Conservation (phyloP, 1,140 invertebrate species). For the Brachionus paranguensis region DNA sequence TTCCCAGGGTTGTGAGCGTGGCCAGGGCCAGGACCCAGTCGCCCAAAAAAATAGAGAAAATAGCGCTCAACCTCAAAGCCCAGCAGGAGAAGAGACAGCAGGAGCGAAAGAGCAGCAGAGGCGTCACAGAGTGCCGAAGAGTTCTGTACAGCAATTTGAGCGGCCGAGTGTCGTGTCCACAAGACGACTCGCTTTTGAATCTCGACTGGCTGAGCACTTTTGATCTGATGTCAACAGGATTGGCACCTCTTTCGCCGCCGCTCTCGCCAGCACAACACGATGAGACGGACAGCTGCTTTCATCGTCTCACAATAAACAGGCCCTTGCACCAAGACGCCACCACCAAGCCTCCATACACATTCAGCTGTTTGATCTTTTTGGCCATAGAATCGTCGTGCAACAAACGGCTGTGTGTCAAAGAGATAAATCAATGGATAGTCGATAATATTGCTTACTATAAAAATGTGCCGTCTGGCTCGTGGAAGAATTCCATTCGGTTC, state of each 20-base stretch:
- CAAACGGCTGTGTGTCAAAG: constrained; percentile 8
- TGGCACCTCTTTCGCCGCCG: background rate
- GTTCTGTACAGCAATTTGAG: background rate
- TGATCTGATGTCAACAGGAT: background rate
- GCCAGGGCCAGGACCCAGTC: background rate
- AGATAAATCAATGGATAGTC: constrained; percentile 2
- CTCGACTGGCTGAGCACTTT: constrained; percentile 17
- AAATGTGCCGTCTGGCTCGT: constrained; percentile 28
- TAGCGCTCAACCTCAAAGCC: background rate
- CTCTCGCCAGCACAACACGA: background rate
- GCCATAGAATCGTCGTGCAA: constrained; percentile 1
- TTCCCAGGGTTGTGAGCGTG: background rate
- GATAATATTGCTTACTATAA: constrained; percentile 11
- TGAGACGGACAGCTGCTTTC: constrained; percentile 1
- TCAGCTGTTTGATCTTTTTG: constrained; percentile 9
- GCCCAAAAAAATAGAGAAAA: background rate
- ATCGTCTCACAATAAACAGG: background rate
- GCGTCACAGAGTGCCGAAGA: background rate
- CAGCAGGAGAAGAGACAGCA: background rate
- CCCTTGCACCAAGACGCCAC: background rate
- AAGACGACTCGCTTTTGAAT: background rate
- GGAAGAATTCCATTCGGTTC: constrained; percentile 19
- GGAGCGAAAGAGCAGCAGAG: background rate
- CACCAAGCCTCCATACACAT: background rate
- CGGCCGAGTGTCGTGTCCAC: no score